phyloP scores from a whole-genome alignment of 2,888 invertebrate species.

The Cancer borealis region DNA sequence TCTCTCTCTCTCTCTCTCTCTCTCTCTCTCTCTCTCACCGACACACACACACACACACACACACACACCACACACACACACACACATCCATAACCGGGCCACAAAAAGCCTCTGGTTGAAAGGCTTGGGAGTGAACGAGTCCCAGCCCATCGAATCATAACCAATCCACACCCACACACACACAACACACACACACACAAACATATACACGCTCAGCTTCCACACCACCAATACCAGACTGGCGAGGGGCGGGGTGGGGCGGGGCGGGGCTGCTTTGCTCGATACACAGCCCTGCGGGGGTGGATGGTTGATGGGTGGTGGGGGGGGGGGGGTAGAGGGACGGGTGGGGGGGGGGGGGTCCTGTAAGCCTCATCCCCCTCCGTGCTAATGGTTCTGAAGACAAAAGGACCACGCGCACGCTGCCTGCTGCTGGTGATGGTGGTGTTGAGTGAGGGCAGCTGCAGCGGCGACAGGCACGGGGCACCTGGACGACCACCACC shows the following conservation, averaged over 20 bases:
- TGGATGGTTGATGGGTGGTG: neutral
- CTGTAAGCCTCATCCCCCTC: neutral
- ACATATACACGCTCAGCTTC: neutral
- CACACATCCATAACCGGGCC: neutral
- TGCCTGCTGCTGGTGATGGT: neutral
- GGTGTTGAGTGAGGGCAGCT: neutral
- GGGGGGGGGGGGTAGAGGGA: neutral
- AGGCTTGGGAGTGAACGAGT: neutral
- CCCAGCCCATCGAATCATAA: neutral
- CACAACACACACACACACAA: neutral
- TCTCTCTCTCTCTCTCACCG: neutral
- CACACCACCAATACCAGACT: neutral
- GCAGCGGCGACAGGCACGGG: neutral
- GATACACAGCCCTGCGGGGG: neutral
- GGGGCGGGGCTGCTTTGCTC: neutral
- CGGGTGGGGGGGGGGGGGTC: neutral
- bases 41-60: neutral
- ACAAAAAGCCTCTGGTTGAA: neutral
- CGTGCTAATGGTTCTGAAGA: neutral
- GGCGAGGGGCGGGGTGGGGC: neutral
- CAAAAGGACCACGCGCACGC: neutral
- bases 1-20: conserved; percentile 39
- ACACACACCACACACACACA: neutral
- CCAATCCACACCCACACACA: neutral
- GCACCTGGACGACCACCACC: neutral